Evolutionary conservation across 1,140 invertebrate species (phyloP).

Genomic region (Brachionus sp.): DNA sequence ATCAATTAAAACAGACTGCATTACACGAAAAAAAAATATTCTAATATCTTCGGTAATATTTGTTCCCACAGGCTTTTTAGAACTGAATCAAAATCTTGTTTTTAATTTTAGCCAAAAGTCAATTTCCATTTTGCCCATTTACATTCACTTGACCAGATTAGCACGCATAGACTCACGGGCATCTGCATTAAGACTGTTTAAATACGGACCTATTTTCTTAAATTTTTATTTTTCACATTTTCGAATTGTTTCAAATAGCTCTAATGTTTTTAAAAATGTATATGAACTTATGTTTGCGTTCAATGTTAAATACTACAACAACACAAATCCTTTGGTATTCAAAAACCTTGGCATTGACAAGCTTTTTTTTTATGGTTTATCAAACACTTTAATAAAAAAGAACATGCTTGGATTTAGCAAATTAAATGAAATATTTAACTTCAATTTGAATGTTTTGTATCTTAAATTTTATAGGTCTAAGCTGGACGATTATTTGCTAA

Average conservation of each 20-base stretch:
- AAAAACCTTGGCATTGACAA: background rate
- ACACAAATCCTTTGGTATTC: background rate
- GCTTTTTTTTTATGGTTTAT: background rate
- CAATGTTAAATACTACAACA: background rate
- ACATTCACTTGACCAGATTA: background rate
- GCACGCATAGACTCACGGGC: background rate
- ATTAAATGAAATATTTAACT: background rate
- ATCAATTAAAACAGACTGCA: background rate
- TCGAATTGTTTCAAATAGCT: background rate
- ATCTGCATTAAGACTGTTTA: background rate
- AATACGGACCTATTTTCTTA: background rate
- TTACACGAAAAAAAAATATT: background rate
- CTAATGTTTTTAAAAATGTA: background rate
- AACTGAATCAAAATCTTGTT: background rate
- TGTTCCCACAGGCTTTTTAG: background rate
- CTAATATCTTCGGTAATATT: background rate
- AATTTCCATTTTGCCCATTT: background rate
- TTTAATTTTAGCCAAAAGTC: background rate
- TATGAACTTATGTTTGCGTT: background rate
- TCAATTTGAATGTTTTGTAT: background rate
- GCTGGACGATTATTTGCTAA: background rate
- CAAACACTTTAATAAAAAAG: background rate
- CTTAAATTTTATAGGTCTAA: background rate
- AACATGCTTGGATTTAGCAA: background rate
- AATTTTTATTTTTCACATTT: background rate